Conservation (phyloP, 2,888 invertebrate species). For the Cephonodes hylas region DNA sequence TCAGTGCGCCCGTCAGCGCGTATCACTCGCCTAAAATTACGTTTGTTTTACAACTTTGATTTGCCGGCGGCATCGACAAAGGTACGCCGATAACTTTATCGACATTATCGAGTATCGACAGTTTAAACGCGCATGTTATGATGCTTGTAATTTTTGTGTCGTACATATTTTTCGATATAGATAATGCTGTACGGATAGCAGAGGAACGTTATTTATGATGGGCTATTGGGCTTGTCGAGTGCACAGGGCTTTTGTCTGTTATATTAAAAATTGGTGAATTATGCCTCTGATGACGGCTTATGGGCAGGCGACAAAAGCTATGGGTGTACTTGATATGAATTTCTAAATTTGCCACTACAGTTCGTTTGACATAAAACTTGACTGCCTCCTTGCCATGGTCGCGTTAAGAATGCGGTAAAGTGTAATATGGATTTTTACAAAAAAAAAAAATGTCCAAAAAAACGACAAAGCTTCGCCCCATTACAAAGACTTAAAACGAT, state of each 20-base stretch:
- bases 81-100: slow-evolving; percentile 47
- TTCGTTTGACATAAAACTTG: too few species aligned
- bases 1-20: slow-evolving; percentile 53
- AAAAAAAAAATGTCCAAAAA: too few species aligned
- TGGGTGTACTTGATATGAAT: too few species aligned
- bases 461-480: too few species aligned
- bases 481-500: too few species aligned
- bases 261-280: background rate
- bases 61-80: slow-evolving; percentile 75
- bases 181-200: slow-evolving; percentile 60
- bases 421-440: too few species aligned
- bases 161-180: slow-evolving; percentile 71
- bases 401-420: too few species aligned
- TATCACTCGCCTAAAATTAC: slow-evolving; percentile 74
- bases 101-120: slow-evolving; percentile 53
- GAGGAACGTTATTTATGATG: slow-evolving; percentile 21
- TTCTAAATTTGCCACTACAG: too few species aligned
- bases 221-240: slow-evolving; percentile 2
- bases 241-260: background rate
- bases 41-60: slow-evolving; percentile 80
- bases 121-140: slow-evolving; percentile 72
- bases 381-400: too few species aligned
- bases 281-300: background rate
- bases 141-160: slow-evolving; percentile 79
- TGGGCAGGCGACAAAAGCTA: too few species aligned